Evolutionary conservation across 2,113 vertebrate species (phyloP).

Genomic region (Varanus komodoensis): DNA sequence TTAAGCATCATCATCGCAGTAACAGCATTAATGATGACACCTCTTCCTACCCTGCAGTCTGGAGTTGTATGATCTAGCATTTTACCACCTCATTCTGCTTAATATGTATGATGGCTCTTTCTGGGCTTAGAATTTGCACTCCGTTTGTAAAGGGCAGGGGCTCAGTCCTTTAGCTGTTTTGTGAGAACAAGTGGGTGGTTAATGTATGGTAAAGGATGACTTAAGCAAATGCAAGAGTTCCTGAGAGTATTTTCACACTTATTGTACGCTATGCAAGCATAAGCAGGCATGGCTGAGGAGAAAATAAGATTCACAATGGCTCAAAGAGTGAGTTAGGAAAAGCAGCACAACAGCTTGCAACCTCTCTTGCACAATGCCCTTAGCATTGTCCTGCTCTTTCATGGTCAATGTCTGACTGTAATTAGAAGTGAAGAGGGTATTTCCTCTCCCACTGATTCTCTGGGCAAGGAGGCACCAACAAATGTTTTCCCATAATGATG

Average conservation of each 20-base stretch:
- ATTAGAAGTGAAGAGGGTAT: constrained; percentile 60
- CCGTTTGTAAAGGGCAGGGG: background rate
- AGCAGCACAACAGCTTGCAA: background rate
- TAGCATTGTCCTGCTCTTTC: background rate
- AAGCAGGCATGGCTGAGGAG: background rate
- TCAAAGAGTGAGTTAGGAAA: constrained; percentile 21
- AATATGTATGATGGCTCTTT: background rate
- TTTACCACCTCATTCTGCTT: background rate
- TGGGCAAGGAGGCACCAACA: constrained; percentile 67
- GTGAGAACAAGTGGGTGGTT: background rate
- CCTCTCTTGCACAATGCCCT: background rate
- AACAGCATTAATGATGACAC: no score
- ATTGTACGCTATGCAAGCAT: background rate
- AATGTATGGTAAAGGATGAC: background rate
- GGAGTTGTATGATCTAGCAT: background rate
- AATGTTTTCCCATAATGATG: constrained; percentile 62
- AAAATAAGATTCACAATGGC: background rate
- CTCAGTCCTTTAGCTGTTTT: background rate
- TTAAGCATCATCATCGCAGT: background rate
- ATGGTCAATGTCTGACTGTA: constrained; percentile 37
- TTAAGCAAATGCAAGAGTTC: background rate
- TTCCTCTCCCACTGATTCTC: constrained; percentile 57
- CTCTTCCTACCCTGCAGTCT: background rate
- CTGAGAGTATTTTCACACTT: background rate
- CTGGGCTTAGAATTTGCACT: background rate